Conservation (phyloP, 2,113 vertebrate species). For the Erpornis zantholeuca region DNA sequence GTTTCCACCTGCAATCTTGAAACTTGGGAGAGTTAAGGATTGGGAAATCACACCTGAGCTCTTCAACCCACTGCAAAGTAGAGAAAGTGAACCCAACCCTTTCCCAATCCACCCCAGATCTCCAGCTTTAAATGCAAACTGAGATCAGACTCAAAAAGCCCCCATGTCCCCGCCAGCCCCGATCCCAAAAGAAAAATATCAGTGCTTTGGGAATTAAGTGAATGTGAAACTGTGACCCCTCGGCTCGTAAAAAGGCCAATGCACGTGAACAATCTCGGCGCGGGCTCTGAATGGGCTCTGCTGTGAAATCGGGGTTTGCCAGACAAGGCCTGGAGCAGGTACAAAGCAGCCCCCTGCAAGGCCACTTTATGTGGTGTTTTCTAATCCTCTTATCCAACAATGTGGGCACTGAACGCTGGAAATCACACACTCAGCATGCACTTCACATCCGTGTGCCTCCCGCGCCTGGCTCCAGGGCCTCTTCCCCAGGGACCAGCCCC, state of each 20-base stretch:
- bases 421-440: constrained; percentile 48
- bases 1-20: not conserved
- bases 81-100: not conserved
- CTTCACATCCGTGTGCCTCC: not conserved
- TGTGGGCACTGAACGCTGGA: constrained; percentile 45
- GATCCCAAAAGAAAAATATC: constrained; percentile 19
- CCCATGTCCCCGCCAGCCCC: not conserved
- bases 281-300: not conserved
- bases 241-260: constrained; percentile 63
- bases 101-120: not conserved
- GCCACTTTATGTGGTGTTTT: constrained; percentile 48
- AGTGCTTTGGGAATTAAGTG: constrained; percentile 38
- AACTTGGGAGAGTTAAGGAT: not conserved
- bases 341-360: constrained; percentile 62
- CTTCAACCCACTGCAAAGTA: not conserved
- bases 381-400: constrained; percentile 64
- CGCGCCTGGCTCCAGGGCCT: not conserved
- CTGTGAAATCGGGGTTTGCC: constrained; percentile 29
- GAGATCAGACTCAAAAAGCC: not conserved
- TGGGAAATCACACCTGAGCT: not conserved
- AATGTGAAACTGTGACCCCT: constrained; percentile 67
- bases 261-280: constrained; percentile 65
- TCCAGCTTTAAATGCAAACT: not conserved
- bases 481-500: not conserved
- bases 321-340: constrained; percentile 52